These are phyloP conservation scores for Siphonodentalium dalli DNA, from an alignment of 2,888 invertebrate species.

Conservation along the genomic window DNA sequence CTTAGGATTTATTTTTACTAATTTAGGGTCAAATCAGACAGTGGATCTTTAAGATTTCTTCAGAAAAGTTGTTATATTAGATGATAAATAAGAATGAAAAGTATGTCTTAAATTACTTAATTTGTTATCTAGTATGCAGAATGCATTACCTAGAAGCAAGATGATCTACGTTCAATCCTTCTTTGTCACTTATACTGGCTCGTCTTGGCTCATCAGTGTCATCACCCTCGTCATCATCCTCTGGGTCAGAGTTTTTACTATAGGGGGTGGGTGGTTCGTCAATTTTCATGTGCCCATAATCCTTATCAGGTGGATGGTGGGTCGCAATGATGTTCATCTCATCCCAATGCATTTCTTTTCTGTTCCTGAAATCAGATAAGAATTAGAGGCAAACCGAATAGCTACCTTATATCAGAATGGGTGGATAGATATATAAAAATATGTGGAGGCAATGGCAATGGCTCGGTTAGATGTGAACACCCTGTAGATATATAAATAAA, in stretches of 20 bases:
- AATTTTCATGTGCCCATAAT: constrained; percentile 97
- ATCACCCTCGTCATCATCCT: constrained; percentile 64
- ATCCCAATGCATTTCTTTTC: constrained; percentile 70
- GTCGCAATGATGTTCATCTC: constrained; percentile 99
- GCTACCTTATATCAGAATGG: too few relatives aligned
- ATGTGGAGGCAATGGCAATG: too few relatives aligned
- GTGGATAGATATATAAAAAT: too few relatives aligned
- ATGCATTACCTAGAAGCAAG: constrained; percentile 43
- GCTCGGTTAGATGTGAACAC: too few relatives aligned
- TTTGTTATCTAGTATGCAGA: too few relatives aligned
- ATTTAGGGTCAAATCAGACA: too few relatives aligned
- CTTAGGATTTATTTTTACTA: too few relatives aligned
- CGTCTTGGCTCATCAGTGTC: constrained; percentile 66
- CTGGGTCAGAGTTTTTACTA: constrained; percentile 69
- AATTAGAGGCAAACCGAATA: too few relatives aligned
- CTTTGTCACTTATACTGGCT: constrained; percentile 34
- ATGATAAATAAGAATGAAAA: neutral
- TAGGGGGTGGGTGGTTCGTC: constrained; percentile 95
- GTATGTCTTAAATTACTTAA: constrained; percentile 2
- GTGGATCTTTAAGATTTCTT: too few relatives aligned
- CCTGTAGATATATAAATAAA: too few relatives aligned
- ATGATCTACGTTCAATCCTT: constrained; percentile 34
- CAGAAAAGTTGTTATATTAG: too few relatives aligned
- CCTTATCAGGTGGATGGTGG: constrained; percentile 95
- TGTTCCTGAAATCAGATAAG: too few relatives aligned